Conservation (phyloP, 2,888 invertebrate genomes). For the Priocnemis perturbator region DNA sequence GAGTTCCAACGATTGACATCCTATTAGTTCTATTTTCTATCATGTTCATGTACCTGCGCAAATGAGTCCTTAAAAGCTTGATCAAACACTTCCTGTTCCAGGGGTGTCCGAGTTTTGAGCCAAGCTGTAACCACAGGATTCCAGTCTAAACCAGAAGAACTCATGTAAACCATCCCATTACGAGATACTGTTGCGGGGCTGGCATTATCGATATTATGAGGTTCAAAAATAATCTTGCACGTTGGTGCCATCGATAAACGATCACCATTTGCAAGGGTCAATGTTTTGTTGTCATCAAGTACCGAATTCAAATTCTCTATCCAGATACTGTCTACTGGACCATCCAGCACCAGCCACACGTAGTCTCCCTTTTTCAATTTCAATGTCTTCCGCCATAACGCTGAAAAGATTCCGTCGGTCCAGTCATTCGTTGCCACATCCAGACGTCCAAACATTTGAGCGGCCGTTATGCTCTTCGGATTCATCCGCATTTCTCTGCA, state of each 20-base stretch:
- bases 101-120: slow-evolving; percentile 82
- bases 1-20: slow-evolving; percentile 30
- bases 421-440: slow-evolving; percentile 99
- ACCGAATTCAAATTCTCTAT: slow-evolving; percentile 98
- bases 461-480: slow-evolving; percentile 97
- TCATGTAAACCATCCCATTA: slow-evolving; percentile 98
- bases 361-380: slow-evolving; percentile 91
- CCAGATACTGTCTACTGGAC: slow-evolving; percentile 98
- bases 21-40: slow-evolving; percentile 76
- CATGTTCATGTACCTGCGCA: slow-evolving; percentile 65
- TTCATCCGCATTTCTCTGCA: slow-evolving; percentile 97
- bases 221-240: slow-evolving; percentile 97
- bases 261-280: slow-evolving; percentile 97
- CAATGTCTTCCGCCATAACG: slow-evolving; percentile 95
- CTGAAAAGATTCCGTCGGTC: slow-evolving; percentile 99
- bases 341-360: slow-evolving; percentile 96
- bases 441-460: slow-evolving; percentile 97
- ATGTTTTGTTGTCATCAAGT: slow-evolving; percentile 95
- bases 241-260: slow-evolving; percentile 94
- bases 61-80: slow-evolving; percentile 77
- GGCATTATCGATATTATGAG: slow-evolving; percentile 98
- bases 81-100: slow-evolving; percentile 78
- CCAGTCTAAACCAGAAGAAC: slow-evolving; percentile 96
- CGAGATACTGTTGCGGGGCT: slow-evolving; percentile 97
- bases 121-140: slow-evolving; percentile 91